These are phyloP conservation scores for Uria lomvia DNA, from an alignment of 2,113 vertebrate species.

Conservation along the genomic window DNA sequence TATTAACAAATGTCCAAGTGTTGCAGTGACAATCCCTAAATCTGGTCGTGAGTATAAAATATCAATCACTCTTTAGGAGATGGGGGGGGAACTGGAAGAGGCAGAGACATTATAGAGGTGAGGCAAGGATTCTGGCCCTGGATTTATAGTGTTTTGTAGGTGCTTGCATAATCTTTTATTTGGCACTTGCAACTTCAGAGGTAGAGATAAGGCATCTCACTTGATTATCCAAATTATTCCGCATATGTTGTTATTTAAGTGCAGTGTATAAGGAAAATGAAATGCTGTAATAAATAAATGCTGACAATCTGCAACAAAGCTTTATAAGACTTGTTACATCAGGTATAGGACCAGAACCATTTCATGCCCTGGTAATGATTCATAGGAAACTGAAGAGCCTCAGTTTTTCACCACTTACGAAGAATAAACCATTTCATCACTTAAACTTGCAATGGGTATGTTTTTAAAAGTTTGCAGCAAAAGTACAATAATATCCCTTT, in stretches of 20 bases:
- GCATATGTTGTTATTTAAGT: not conserved
- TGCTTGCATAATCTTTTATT: not conserved
- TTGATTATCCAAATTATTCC: not conserved
- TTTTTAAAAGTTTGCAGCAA: not conserved
- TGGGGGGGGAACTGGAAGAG: not conserved
- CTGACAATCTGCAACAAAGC: not conserved
- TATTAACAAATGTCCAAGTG: not conserved
- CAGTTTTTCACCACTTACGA: rapidly evolving
- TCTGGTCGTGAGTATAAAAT: not conserved
- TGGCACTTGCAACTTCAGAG: not conserved
- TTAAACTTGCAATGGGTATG: not conserved
- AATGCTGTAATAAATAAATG: not conserved
- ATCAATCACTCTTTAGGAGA: not conserved
- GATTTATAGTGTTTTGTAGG: not conserved
- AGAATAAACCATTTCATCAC: not conserved
- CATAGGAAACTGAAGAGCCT: not conserved
- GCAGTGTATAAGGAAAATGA: not conserved
- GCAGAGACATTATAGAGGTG: not conserved
- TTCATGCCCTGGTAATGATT: not conserved
- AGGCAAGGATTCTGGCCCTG: not conserved
- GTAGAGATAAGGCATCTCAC: not conserved
- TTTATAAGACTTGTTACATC: not conserved
- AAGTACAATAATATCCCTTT: not conserved
- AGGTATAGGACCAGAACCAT: not conserved
- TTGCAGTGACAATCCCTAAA: not conserved